A percentile compares a stretch with the other conserved stretches of the same genome.
Conservation (phyloP, 2,888 invertebrate species). For the Ichneumoninae sp. region DNA sequence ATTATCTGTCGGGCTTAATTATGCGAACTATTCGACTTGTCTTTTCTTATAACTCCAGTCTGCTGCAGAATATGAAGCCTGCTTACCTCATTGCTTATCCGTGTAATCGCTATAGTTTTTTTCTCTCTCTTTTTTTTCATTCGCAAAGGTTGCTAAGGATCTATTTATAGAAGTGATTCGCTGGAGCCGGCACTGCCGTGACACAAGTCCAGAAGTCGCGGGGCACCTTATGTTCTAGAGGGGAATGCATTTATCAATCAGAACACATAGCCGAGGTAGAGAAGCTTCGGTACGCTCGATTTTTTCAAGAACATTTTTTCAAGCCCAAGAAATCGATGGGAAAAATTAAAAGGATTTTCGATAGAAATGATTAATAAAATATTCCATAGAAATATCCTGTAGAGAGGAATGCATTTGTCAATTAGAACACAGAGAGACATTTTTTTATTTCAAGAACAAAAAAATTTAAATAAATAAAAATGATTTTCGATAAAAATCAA, state of each 20-base stretch:
- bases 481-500: conserved; percentile 21
- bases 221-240: conserved; percentile 12
- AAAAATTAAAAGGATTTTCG: conserved; percentile 1
- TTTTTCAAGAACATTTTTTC: conserved; percentile 30
- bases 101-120: conserved; percentile 24
- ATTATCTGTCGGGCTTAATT: neutral
- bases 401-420: neutral
- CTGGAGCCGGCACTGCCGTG: conserved; percentile 46
- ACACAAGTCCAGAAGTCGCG: conserved; percentile 39
- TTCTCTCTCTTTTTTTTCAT: conserved; percentile 17
- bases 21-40: neutral
- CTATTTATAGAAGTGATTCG: conserved; percentile 64
- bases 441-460: conserved; percentile 59
- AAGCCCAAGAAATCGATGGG: conserved; percentile 52
- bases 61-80: neutral
- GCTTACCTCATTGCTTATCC: conserved; percentile 34
- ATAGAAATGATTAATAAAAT: conserved; percentile 11
- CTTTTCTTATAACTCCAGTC: neutral
- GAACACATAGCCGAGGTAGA: neutral
- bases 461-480: conserved; percentile 19
- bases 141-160: conserved; percentile 51
- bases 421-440: neutral
- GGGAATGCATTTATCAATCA: neutral
- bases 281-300: conserved; percentile 4
- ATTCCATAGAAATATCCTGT: conserved; percentile 17